These are phyloP conservation scores for Xiphophorus maculatus DNA, from an alignment of 2,113 vertebrate genomes.

Conservation along the genomic window DNA sequence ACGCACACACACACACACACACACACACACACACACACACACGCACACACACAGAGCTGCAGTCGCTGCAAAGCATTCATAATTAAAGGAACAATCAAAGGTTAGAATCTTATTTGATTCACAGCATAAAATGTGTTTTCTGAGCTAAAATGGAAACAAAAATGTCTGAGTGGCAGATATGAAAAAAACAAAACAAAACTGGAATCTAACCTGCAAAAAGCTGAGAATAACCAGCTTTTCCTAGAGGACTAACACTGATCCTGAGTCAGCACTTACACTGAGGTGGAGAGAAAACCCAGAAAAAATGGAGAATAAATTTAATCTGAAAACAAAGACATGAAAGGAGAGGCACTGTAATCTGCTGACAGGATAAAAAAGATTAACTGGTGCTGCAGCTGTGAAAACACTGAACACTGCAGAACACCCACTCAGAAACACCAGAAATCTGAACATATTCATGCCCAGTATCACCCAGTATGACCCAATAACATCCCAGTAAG, in stretches of 20 bases:
- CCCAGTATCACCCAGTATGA: neutral
- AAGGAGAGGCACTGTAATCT: neutral
- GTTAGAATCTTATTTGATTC: neutral
- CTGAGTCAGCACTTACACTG: neutral
- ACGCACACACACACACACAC: slow-evolving; percentile 9
- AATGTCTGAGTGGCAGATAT: neutral
- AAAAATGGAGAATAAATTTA: neutral
- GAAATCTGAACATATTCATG: neutral
- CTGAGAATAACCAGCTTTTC: neutral
- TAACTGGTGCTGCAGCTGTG: too few species aligned
- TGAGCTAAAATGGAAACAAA: neutral
- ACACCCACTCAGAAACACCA: neutral
- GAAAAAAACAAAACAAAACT: too few species aligned
- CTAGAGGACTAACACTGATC: neutral
- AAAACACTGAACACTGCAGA: neutral
- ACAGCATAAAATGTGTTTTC: neutral
- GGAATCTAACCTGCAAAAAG: too few species aligned
- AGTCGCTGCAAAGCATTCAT: slow-evolving; percentile 53
- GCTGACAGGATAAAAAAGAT: slow-evolving; percentile 1
- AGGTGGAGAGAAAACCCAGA: neutral
- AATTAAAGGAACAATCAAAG: neutral
- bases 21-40: neutral
- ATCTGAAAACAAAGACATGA: neutral
- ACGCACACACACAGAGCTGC: slow-evolving; percentile 17
- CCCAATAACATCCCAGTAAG: neutral